Conservation (phyloP, 1,140 invertebrate species). For the Lamellibrachia luymesi region DNA sequence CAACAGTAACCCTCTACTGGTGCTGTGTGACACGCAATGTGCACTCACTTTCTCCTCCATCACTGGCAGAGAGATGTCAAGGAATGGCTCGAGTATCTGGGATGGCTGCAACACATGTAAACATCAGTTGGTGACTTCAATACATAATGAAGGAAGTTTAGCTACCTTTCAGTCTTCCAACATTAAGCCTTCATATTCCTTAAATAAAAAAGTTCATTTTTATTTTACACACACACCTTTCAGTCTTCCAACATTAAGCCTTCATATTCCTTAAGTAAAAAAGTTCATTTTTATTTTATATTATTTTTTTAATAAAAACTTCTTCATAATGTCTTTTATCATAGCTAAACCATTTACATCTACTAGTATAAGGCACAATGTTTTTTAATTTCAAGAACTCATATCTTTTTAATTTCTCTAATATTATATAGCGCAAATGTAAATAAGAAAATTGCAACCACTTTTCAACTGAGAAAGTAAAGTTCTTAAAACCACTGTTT, state of each 20-base stretch:
- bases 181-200: no score
- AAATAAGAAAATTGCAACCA: background rate
- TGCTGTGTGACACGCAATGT: background rate
- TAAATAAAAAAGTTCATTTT: no score
- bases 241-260: no score
- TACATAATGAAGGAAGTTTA: no score
- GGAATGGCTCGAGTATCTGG: constrained; percentile 84
- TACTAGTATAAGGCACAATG: background rate
- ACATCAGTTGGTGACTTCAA: background rate
- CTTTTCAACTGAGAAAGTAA: background rate
- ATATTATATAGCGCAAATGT: background rate
- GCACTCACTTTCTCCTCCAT: constrained; percentile 61
- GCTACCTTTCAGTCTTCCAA: no score
- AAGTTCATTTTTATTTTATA: no score
- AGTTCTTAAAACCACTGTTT: background rate
- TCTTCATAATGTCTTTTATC: background rate
- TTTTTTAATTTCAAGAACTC: background rate
- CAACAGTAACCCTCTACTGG: no score
- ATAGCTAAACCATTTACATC: background rate
- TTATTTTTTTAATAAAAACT: background rate
- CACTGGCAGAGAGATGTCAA: constrained; percentile 90
- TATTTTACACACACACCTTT: no score
- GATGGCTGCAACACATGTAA: constrained; percentile 65
- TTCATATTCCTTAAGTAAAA: no score
- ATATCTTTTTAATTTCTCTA: background rate